These are phyloP conservation scores for Anthopleura sola DNA, from an alignment of 64 coral and sea anemone species.

Conservation along the genomic window DNA sequence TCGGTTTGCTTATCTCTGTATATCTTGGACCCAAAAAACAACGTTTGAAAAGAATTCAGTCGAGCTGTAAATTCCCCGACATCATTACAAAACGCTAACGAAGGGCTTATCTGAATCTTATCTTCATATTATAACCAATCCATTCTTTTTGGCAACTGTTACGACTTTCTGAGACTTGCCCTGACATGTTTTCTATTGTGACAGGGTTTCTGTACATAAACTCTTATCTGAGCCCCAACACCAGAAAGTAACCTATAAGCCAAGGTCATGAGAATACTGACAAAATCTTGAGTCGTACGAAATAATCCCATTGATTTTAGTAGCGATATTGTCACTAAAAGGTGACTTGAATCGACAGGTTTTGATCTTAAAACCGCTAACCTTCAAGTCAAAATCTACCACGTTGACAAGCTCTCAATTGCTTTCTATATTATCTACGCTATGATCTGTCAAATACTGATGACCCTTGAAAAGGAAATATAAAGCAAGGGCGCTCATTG, in stretches of 20 bases:
- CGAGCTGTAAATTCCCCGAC: neutral
- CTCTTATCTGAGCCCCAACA: neutral
- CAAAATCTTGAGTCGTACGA: neutral
- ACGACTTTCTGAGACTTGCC: neutral
- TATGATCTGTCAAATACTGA: neutral
- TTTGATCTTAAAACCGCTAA: neutral
- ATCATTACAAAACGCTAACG: neutral
- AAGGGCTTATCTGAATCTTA: neutral
- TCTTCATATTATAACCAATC: neutral
- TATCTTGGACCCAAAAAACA: neutral
- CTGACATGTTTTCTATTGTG: neutral
- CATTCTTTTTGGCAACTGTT: neutral
- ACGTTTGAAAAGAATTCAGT: neutral
- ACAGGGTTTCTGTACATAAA: neutral
- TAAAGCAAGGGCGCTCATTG: neutral
- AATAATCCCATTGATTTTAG: neutral
- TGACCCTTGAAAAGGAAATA: neutral
- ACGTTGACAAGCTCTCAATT: neutral
- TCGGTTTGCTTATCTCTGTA: neutral
- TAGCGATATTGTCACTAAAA: neutral
- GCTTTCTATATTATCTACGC: neutral
- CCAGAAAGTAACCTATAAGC: neutral
- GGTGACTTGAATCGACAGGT: neutral
- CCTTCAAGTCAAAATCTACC: neutral
- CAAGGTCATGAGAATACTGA: conserved; percentile 12